Evolutionary conservation across 2,113 vertebrate genomes (phyloP).

Genomic region (Herpailurus yagouaroundi): DNA sequence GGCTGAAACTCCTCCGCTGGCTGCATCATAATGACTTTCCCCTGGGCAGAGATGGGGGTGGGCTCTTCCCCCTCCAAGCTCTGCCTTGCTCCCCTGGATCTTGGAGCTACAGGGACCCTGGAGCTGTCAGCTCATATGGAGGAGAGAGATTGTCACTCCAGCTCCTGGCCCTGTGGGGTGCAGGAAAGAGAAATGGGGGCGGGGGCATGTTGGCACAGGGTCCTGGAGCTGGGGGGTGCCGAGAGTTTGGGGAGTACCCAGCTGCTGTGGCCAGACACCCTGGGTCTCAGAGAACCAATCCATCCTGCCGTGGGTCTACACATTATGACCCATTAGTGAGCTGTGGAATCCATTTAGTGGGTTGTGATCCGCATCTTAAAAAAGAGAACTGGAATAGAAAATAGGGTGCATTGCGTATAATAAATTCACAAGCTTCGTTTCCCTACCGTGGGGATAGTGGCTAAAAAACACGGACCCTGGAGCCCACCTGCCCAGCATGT

Average conservation of each 20-base stretch:
- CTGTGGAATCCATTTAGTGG: neutral
- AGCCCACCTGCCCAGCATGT: neutral
- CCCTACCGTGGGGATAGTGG: neutral
- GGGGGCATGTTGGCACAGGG: rapidly evolving
- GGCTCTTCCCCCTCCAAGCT: neutral
- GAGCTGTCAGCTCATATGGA: constrained; percentile 1
- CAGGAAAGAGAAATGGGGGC: neutral
- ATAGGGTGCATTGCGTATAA: neutral
- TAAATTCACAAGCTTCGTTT: neutral
- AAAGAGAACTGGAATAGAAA: neutral
- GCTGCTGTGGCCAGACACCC: neutral
- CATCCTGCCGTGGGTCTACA: neutral
- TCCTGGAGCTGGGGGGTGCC: neutral
- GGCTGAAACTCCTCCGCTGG: neutral
- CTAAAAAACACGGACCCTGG: neutral
- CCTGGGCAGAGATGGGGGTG: neutral
- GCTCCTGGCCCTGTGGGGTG: neutral
- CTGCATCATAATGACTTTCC: constrained; percentile 68
- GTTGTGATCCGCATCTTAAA: neutral
- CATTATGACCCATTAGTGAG: neutral
- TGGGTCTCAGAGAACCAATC: neutral
- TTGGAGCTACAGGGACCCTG: neutral
- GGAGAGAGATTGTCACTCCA: neutral
- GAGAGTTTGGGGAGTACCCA: neutral
- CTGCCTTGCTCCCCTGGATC: neutral